Percentiles rank a stretch among this genome's conserved stretches.
These are phyloP conservation scores for Cylas formicarius DNA, from an alignment of 1,140 invertebrate species.

Conservation along the genomic window DNA sequence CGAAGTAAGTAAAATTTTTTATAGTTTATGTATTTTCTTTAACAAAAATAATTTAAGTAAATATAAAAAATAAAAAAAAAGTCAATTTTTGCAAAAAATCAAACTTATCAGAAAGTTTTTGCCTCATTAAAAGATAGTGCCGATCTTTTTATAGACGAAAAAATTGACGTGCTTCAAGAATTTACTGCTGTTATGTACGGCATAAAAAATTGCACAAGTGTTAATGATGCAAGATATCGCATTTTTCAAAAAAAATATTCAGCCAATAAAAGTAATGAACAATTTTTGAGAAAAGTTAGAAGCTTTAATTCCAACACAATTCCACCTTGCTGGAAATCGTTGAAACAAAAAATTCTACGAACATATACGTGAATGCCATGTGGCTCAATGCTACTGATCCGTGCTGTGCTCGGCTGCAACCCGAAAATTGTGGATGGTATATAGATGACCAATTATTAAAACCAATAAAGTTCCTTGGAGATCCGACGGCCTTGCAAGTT, in stretches of 20 bases:
- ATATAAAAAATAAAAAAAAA: no score
- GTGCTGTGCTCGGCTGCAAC: background rate
- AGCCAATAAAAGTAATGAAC: constrained; percentile 6
- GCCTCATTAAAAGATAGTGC: constrained; percentile 20
- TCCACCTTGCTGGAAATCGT: constrained; percentile 11
- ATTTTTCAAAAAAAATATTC: constrained; percentile 9
- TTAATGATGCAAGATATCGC: constrained; percentile 11
- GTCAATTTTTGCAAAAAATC: constrained; percentile 34
- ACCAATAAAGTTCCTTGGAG: constrained; percentile 22
- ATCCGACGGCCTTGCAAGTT: constrained; percentile 25
- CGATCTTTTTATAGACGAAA: constrained; percentile 4
- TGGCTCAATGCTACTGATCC: constrained; percentile 14
- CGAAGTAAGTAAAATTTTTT: no score
- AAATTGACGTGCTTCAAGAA: constrained; percentile 6
- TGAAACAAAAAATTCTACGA: constrained; percentile 13
- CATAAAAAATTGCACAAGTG: constrained; percentile 6
- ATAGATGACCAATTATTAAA: constrained; percentile 7
- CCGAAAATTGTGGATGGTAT: constrained; percentile 13
- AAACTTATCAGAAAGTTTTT: constrained; percentile 34
- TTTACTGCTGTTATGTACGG: constrained; percentile 10
- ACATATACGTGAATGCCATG: constrained; percentile 11
- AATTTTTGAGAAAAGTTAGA: constrained; percentile 8
- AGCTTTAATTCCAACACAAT: constrained; percentile 9
- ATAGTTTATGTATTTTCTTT: no score
- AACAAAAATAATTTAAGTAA: no score